Base-by-base conservation (phyloP, 1,140 invertebrate genomes). In the Drosophila orosa region DNA sequence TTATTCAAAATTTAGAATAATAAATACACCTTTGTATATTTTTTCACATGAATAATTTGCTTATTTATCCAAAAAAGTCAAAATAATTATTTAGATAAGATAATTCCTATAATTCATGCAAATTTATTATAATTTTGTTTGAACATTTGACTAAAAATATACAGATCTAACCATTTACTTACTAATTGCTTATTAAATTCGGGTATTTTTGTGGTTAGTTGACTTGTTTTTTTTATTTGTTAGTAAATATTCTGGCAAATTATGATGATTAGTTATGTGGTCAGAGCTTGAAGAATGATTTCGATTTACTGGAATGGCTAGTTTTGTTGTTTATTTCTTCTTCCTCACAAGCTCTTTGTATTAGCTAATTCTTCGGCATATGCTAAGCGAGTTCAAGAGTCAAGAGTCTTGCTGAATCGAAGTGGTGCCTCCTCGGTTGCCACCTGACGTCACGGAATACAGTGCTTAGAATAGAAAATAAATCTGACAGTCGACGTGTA, bases 401-500 rank as follows among this genome's bases (percentile, higher is more conserved):
- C 50, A 71, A 71, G 27, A 39, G 40, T 69, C 25, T 39, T 31
- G 42, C n/a, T 17, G 9, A 69, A 48, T 27, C 39, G 13, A 55
- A 57, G 19, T 67, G 62, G n/a, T n/a, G n/a, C n/a, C n/a, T n/a
- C 29, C 19, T 68, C 44, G 31, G 35, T 48, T 50, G 59, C 59
- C 65, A 68, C 40, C 40, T 69, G 33, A 71, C 67, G 50, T 71
- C 67, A 58, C 65, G 31, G 22, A 71, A 10, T 27, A 45, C 12
- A 45, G 2, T 27, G 19, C 22, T 17, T 13, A 17, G 48, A 39
- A 57, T 39, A 56, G 40, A 47, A 69, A 47, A 42, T 35, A 35
- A 71, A 57, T 68, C 67, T 45, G 40, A 68, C 48, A 69, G 48
- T 24, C 6, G 10, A 69, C 50, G 3, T 5, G 17, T 22, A 71